Evolutionary conservation across 2,888 invertebrate genomes (phyloP), one percentile per base, ranked within the genome.

Genomic region (Hypolimnas misippus): DNA sequence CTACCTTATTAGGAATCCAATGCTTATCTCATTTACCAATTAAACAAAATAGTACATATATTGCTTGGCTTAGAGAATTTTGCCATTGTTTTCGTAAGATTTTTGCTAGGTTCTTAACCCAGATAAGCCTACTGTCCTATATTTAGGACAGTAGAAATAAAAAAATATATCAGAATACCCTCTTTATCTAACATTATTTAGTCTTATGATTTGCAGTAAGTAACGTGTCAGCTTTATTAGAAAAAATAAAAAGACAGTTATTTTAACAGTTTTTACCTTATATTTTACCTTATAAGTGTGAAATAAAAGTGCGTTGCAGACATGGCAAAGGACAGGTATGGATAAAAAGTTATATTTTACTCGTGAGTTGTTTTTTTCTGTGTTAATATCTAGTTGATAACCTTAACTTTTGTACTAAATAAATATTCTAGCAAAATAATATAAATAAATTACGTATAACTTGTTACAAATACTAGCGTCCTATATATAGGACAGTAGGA

Each of bases 191-290:
- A 50, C 12, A 50, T 29, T 50, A 50, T 50, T 50, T 50, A 50
- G 29, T 50, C 50, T 29, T 50, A 29, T 50, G 50, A 50, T 50
- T 50, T 29, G 50, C 31, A 50, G 50, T 50, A 29, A 50, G 29
- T n/a, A 50, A 50, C 50, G 29, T 50, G 31, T 50, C 93, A 29
- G 50, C 66, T 66, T 65, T 65, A 61, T 61, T 61, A 61, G 65
- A 61, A 65, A 65, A 65, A 65, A 61, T 61, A 65, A 65, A 65
- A 63, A 66, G 57, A 58, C 61, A 63, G 66, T 66, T 66, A 66
- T 66, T 63, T 66, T 66, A 66, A 66, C 63, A 66, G 66, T n/a
- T 66, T 66, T 66, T 66, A 66, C 63, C 62, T 65, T 61, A 61
- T 62, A 65, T 58, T 65, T 65, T 62, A 65, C 61, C 60, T 63